Conservation (phyloP, 2,797 vertebrate species). For the Schizopygopsis pylzovi region DNA sequence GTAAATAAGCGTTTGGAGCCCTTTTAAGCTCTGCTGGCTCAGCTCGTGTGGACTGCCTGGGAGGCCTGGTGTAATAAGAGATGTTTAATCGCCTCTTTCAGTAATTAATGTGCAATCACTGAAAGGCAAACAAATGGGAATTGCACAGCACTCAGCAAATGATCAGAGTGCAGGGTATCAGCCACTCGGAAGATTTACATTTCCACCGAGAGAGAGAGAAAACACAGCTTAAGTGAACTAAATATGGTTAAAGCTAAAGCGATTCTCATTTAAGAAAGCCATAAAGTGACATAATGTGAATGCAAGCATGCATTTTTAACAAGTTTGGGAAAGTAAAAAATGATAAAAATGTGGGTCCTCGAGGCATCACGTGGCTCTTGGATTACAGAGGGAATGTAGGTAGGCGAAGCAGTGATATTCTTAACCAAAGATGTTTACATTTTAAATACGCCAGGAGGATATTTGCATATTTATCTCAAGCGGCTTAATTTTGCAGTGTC, state of each 20-base stretch:
- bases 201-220: slow-evolving; percentile 17
- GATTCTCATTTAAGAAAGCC: slow-evolving; percentile 23
- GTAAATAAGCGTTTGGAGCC: slow-evolving; percentile 45
- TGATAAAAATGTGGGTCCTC: neutral
- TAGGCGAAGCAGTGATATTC: slow-evolving; percentile 6
- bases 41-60: slow-evolving; percentile 60
- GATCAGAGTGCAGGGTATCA: slow-evolving; percentile 66
- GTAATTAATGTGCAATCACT: slow-evolving; percentile 77
- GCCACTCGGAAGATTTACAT: slow-evolving; percentile 60
- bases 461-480: slow-evolving; percentile 31
- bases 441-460: slow-evolving; percentile 25
- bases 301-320: slow-evolving; percentile 16
- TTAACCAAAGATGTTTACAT: slow-evolving; percentile 36
- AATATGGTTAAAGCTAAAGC: slow-evolving; percentile 19
- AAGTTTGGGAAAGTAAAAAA: neutral
- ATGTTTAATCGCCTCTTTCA: slow-evolving; percentile 67
- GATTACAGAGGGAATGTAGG: slow-evolving; percentile 18
- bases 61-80: slow-evolving; percentile 63
- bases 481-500: neutral
- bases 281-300: slow-evolving; percentile 9
- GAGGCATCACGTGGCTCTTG: neutral
- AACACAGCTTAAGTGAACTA: slow-evolving; percentile 16
- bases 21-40: slow-evolving; percentile 64
- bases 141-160: slow-evolving; percentile 65
- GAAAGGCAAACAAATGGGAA: slow-evolving; percentile 74